Base-by-base conservation (phyloP, 1,140 invertebrate species). In the Odontomachus brunneus region DNA sequence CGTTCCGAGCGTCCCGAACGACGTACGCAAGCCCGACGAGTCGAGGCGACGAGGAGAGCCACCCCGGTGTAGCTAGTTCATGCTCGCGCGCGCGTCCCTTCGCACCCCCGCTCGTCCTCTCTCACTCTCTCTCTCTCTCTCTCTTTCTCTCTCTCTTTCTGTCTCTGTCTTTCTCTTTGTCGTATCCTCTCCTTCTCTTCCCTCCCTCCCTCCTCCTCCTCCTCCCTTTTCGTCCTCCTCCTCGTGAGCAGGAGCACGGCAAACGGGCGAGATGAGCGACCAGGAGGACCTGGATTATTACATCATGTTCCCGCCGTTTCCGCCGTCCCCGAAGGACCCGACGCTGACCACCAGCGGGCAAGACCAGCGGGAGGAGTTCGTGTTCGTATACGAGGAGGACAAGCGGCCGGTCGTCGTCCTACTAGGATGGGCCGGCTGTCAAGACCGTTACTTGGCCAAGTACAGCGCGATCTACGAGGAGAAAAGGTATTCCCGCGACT, bases 401-500 rank as follows among this genome's bases (percentile, higher is more conserved):
- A 96, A 96, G 89, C 92, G 96, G 63, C 96, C 97, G 12, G 95
- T 97, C 1, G 95, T 97, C n/a, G 93, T 97, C 85, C 90, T 97
- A 1, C 94, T 97, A 67, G 97, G 97, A 49, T 97, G 97, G 97
- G 96, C 96, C 48, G 97, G 97, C 44, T 97, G 97, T 91, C 95
- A 96, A 88, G 97, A 97, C 90, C 95, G 96, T 89, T 96, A 97
- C 92, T 91, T 97, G 38, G 95, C 96, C 80, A 97, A 97, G 88
- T 97, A 97, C 92, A 96, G 96, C 9, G 95, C 96, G 74, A 96
- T 97, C 69, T 97, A 97, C 90, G 96, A 97, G 89, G 95, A 97
- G 59, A 95, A 95, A 89, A 96, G 97, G 97, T 97, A 93, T 38
- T 29, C 3, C 51, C 29, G 29, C 29, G n/a, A n/a, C n/a, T n/a